Percentiles rank a stretch among this genome's conserved stretches.
phyloP scores from a whole-genome alignment of 2,797 vertebrate genomes.

The Loris lydekkerianus region DNA sequence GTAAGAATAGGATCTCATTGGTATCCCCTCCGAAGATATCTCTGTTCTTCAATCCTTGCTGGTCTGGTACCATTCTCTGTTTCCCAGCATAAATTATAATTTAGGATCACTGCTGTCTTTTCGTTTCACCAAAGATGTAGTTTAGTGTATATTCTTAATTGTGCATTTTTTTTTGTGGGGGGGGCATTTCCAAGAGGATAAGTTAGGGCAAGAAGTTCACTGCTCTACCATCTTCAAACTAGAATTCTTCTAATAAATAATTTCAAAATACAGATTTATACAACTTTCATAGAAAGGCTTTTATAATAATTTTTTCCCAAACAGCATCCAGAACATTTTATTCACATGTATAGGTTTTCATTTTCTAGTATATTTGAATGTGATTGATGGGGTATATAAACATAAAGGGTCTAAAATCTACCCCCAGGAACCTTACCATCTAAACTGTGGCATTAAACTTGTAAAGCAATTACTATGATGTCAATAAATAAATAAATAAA shows the following conservation, averaged over 20 bases:
- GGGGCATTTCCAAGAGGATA: neutral
- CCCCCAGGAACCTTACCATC: neutral
- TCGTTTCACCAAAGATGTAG: neutral
- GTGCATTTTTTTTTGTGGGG: neutral
- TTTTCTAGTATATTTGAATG: neutral
- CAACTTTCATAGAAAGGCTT: neutral
- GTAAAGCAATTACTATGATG: neutral
- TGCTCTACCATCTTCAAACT: neutral
- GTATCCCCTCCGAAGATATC: rapidly evolving
- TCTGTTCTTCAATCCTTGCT: neutral
- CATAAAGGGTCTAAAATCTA: neutral
- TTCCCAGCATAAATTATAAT: neutral
- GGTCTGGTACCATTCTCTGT: neutral
- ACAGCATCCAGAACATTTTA: neutral
- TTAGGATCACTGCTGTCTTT: neutral
- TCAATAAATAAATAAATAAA: too few species aligned
- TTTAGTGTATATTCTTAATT: neutral
- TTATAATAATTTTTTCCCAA: constrained; percentile 21
- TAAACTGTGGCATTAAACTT: neutral
- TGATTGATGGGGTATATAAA: neutral
- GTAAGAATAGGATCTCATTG: neutral
- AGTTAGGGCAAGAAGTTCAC: neutral
- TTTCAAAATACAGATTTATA: neutral
- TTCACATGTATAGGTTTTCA: neutral
- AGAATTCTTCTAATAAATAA: neutral